These are phyloP conservation scores for Drosophila triauraria DNA, from an alignment of 1,140 invertebrate genomes.

Conservation along the genomic window DNA sequence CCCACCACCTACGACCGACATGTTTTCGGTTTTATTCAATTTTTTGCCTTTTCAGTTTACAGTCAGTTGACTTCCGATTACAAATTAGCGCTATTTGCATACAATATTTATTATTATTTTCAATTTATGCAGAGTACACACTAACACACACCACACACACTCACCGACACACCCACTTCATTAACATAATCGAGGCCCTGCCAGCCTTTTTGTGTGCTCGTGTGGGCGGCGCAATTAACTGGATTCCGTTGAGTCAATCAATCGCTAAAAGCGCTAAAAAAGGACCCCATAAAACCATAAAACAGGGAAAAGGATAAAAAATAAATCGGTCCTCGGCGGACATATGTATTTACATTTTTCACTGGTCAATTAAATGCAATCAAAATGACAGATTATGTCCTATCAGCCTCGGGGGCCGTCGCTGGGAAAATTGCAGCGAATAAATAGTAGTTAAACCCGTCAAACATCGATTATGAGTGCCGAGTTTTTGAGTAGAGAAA, in stretches of 20 bases:
- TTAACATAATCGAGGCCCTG: constrained; percentile 47
- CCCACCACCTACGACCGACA: background rate
- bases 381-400: constrained; percentile 18
- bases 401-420: background rate
- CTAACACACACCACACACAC: constrained; percentile 8
- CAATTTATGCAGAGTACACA: constrained; percentile 48
- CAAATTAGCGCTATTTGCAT: constrained; percentile 61
- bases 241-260: constrained; percentile 35
- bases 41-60: constrained; percentile 31
- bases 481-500: background rate
- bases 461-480: background rate
- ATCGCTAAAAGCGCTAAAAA: constrained; percentile 12
- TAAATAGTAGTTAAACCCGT: background rate
- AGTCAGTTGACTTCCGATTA: constrained; percentile 55
- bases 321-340: constrained; percentile 1
- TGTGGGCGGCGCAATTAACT: constrained; percentile 51
- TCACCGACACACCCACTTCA: constrained; percentile 23
- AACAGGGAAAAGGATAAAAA: background rate
- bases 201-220: background rate
- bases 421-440: background rate
- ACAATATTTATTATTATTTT: constrained; percentile 61
- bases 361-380: constrained; percentile 32
- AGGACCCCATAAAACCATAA: background rate
- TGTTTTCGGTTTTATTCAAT: background rate
- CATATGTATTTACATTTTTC: constrained; percentile 16